Percentiles rank a stretch among this genome's conserved stretches.
Conservation (phyloP, 1,140 invertebrate species). For the Capitella teleta region DNA sequence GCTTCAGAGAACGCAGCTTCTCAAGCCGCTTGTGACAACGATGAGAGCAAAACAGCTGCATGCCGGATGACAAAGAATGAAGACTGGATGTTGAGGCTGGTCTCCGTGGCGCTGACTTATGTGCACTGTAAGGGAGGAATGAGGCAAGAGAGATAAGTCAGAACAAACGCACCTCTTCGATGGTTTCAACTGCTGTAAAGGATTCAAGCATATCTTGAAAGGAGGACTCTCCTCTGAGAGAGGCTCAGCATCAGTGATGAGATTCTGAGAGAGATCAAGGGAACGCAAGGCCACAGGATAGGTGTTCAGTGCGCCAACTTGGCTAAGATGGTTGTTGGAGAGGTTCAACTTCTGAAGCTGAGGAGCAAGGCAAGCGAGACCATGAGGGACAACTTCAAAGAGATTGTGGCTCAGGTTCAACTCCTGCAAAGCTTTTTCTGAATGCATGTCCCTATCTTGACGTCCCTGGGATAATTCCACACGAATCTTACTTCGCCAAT, state of each 20-base stretch:
- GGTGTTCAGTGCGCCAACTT: slow-evolving; percentile 75
- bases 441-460: slow-evolving; percentile 31
- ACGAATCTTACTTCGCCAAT: background rate
- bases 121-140: no score
- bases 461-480: background rate
- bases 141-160: background rate
- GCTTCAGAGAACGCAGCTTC: slow-evolving; percentile 11
- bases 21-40: slow-evolving; percentile 8
- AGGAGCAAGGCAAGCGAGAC: slow-evolving; percentile 77
- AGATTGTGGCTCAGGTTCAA: slow-evolving; percentile 53
- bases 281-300: slow-evolving; percentile 81
- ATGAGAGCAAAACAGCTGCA: slow-evolving; percentile 2
- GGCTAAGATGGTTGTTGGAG: slow-evolving; percentile 64
- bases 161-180: background rate
- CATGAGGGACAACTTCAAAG: slow-evolving; percentile 59
- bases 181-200: background rate
- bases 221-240: background rate
- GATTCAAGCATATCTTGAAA: background rate
- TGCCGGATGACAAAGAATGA: no score
- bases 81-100: no score
- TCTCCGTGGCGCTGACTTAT: no score
- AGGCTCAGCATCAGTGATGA: slow-evolving; percentile 48
- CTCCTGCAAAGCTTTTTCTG: slow-evolving; percentile 55
- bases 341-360: slow-evolving; percentile 77
- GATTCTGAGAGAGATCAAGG: slow-evolving; percentile 84